Evolutionary conservation across 2,888 invertebrate species (phyloP).

Genomic region (Parnassius orleans): DNA sequence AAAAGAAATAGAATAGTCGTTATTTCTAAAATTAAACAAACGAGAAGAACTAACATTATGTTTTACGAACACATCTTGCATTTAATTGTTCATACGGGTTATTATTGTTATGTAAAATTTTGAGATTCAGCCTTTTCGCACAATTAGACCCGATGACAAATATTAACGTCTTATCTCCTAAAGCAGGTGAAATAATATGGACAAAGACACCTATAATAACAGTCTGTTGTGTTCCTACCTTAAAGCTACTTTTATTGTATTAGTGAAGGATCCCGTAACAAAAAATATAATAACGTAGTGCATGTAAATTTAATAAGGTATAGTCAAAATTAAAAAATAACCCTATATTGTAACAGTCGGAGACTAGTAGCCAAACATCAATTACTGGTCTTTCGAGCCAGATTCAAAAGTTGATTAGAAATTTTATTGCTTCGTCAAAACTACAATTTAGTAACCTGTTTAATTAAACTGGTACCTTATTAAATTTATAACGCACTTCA

Average conservation of each 20-base stretch:
- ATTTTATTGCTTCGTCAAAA: conserved; percentile 5
- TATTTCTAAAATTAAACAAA: background rate
- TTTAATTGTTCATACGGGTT: background rate
- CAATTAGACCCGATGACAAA: conserved; percentile 1
- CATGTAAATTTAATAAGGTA: conserved; percentile 38
- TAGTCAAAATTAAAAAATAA: background rate
- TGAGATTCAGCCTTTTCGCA: conserved; percentile 22
- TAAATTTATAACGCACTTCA: conserved; percentile 42
- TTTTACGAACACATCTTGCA: background rate
- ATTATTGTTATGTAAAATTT: conserved; percentile 1
- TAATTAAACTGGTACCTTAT: conserved; percentile 16
- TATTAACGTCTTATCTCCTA: conserved; percentile 25
- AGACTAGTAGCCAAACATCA: conserved; percentile 4
- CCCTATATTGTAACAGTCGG: background rate
- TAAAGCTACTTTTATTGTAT: conserved; percentile 51
- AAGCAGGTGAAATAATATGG: conserved; percentile 34
- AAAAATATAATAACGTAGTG: conserved; percentile 35
- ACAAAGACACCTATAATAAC: conserved; percentile 28
- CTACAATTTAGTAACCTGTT: background rate
- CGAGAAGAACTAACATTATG: background rate
- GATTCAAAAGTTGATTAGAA: background rate
- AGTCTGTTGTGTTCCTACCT: conserved; percentile 41
- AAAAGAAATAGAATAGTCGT: background rate
- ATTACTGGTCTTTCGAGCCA: conserved; percentile 26
- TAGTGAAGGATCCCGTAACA: conserved; percentile 50